Conservation (phyloP, 2,113 vertebrate genomes). For the Stercorarius parasiticus region DNA sequence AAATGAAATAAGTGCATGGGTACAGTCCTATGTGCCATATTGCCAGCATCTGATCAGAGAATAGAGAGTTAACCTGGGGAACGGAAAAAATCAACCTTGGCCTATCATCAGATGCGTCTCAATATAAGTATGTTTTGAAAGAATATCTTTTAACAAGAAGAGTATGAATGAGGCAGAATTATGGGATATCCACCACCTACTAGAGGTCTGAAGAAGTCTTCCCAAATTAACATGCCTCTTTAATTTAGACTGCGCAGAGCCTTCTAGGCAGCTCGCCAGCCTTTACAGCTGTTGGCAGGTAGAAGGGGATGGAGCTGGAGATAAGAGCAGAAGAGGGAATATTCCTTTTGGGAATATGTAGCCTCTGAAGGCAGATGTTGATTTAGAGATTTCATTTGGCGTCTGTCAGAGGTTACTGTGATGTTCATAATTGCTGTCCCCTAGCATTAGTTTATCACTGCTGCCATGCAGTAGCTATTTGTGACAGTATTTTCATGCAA, state of each 20-base stretch:
- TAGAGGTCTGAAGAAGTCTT: neutral
- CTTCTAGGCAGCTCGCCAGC: neutral
- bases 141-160: neutral
- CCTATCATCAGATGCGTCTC: neutral
- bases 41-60: neutral
- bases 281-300: conserved; percentile 6
- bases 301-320: conserved; percentile 1
- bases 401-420: neutral
- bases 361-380: neutral
- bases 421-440: neutral
- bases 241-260: neutral
- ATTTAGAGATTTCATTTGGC: neutral
- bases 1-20: neutral
- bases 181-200: neutral
- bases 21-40: neutral
- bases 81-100: neutral
- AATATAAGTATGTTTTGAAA: neutral
- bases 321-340: neutral
- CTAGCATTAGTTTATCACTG: neutral
- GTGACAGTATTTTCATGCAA: neutral
- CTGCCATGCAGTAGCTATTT: neutral
- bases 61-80: neutral
- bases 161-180: neutral
- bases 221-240: neutral
- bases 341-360: neutral